Base-by-base conservation (phyloP, 2,113 vertebrate genomes). In the Lycaon pictus region DNA sequence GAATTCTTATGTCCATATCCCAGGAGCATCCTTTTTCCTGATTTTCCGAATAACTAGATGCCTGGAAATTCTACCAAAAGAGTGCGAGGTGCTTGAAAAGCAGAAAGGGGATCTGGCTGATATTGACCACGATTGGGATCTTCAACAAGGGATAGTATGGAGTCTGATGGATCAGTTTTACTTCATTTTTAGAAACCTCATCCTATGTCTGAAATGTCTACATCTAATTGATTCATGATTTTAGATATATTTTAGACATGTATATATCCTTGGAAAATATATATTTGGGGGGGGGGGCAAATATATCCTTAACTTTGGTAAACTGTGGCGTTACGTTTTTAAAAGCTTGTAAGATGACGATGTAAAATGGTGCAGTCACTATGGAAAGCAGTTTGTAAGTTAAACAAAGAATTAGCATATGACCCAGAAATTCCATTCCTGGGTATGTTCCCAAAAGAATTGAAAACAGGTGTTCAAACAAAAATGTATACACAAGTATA, bases 41-140 rank as follows among this genome's bases (percentile, higher is more conserved):
- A 65, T 35, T 79, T 65, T 76, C 5, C 63, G 43, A 8, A 43
- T 62, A 77, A 87, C 11, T 22, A 37, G 23, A 65, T 92, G 25
- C 16, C 53, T 76, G 8, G 65, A 67, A 92, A 86, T 79, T 53
- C 51, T 56, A 83, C 10, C 35, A 53, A 16, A 81, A 60, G 19
- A 58, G 35, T 74, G 4, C 48, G n/a, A 93, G 63, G 25, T 90
- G 23, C 92, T 63, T 80, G 23, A 89, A 95, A 95, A 71, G 22
- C 11, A 89, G 11, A 76, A 67, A 88, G 25, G 5, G 1, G 4
- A 27, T 91, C 79, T 43, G 32, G 11, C 43, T 82, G 20, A 76
- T 77, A 51, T 88, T 93, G 20, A 88, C 60, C 35, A 11, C 69
- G 37, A 15, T n/a, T 63, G 7, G 5, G 3, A 80, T 88, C 32